Conservation (phyloP, 2,797 vertebrate species). For the Potorous gilbertii region DNA sequence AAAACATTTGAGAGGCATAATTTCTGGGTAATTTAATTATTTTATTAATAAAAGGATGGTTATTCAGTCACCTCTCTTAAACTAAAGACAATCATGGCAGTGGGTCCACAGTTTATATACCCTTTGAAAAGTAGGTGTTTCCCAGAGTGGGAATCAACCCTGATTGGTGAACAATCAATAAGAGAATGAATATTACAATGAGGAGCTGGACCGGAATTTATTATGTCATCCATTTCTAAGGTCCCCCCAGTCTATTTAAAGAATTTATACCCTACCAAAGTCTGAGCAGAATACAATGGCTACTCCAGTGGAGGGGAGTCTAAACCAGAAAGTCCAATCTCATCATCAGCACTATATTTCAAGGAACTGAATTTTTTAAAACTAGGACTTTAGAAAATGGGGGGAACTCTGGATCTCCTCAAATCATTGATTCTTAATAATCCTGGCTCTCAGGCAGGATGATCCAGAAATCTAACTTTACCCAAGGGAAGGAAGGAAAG, state of each 20-base stretch:
- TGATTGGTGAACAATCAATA: background rate
- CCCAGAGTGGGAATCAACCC: background rate
- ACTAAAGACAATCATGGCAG: background rate
- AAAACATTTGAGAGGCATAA: background rate
- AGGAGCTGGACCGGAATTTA: background rate
- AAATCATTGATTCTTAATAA: background rate
- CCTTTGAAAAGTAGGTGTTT: background rate
- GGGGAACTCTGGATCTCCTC: background rate
- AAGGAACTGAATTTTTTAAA: background rate
- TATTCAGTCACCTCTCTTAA: background rate
- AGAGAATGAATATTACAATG: background rate
- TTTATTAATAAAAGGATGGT: background rate
- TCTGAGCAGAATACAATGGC: too few species aligned
- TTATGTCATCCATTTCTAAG: background rate
- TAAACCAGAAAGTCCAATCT: background rate
- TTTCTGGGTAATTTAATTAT: background rate
- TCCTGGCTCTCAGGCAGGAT: background rate
- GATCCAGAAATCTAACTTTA: background rate
- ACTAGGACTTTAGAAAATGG: background rate
- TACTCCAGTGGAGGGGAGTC: background rate
- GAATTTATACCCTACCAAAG: background rate
- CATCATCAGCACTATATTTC: background rate
- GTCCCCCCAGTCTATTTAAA: background rate
- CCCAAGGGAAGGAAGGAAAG: background rate
- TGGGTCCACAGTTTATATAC: background rate